Conservation (phyloP, 2,113 vertebrate species). For the Sus scrofa region DNA sequence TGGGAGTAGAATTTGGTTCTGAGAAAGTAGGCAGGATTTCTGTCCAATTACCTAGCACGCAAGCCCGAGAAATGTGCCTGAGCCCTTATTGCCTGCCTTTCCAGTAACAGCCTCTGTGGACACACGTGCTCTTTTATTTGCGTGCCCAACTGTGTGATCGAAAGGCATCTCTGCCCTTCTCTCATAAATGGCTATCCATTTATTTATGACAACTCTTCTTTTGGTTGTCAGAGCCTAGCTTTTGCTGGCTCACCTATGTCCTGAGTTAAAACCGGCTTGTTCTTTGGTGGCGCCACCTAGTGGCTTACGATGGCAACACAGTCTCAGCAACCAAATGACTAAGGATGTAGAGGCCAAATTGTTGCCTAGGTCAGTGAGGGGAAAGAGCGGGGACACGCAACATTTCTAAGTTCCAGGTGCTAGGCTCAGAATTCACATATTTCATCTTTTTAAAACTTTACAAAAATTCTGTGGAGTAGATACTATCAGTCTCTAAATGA, state of each 20-base stretch:
- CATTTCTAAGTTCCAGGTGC: not conserved
- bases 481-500: not conserved
- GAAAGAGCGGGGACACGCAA: not conserved
- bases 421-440: not conserved
- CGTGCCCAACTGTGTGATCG: conserved; percentile 62
- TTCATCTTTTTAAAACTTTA: not conserved
- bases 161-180: conserved; percentile 56
- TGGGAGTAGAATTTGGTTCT: conserved; percentile 30
- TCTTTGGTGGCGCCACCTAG: conserved; percentile 78
- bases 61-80: conserved; percentile 68
- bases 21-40: conserved; percentile 64
- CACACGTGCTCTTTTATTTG: conserved; percentile 68
- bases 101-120: conserved; percentile 66
- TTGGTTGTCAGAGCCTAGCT: conserved; percentile 53
- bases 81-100: conserved; percentile 65
- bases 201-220: conserved; percentile 64
- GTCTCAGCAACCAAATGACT: not conserved
- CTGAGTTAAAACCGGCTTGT: conserved; percentile 61
- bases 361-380: not conserved
- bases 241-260: conserved; percentile 69
- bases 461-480: not conserved
- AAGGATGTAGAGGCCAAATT: not conserved
- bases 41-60: conserved; percentile 57
- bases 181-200: conserved; percentile 40
- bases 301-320: conserved; percentile 30